These are phyloP conservation scores for Isotomurus palustris DNA, from an alignment of 2,888 invertebrate species.

Conservation along the genomic window DNA sequence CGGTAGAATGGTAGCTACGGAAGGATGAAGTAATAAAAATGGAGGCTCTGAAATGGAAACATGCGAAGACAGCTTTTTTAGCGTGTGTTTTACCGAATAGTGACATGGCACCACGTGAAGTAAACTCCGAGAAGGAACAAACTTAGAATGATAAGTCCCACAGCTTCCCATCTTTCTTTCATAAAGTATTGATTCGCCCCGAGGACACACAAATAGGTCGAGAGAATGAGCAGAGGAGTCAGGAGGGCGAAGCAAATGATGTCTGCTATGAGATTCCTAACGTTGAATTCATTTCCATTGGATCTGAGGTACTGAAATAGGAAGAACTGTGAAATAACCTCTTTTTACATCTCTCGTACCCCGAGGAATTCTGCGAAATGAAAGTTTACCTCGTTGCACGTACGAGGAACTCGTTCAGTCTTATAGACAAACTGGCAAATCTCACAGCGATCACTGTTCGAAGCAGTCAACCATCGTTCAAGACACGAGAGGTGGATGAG, in stretches of 20 bases:
- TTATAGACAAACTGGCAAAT: constrained; percentile 52
- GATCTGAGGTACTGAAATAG: constrained; percentile 49
- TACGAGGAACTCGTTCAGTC: constrained; percentile 48
- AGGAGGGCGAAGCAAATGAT: constrained; percentile 50
- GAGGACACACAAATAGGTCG: constrained; percentile 50
- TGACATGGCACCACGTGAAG: constrained; percentile 46
- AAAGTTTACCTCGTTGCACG: constrained; percentile 49
- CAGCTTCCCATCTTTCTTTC: constrained; percentile 44
- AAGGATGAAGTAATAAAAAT: background rate
- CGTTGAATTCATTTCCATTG: constrained; percentile 48
- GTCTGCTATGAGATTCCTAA: constrained; percentile 51
- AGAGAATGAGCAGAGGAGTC: constrained; percentile 50
- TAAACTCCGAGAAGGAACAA: constrained; percentile 43
- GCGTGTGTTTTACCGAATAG: constrained; percentile 44
- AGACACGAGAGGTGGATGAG: constrained; percentile 53
- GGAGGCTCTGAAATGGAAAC: background rate
- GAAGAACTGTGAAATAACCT: background rate
- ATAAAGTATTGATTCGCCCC: constrained; percentile 48
- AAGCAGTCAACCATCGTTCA: constrained; percentile 54
- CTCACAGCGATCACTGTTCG: constrained; percentile 52
- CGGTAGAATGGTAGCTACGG: constrained; percentile 1
- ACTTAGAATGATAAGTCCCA: constrained; percentile 43
- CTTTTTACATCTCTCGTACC: background rate
- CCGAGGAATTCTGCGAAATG: background rate
- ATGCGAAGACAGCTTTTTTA: background rate